Conservation (phyloP, 2,888 invertebrate species). For the Embidobia sp. region DNA sequence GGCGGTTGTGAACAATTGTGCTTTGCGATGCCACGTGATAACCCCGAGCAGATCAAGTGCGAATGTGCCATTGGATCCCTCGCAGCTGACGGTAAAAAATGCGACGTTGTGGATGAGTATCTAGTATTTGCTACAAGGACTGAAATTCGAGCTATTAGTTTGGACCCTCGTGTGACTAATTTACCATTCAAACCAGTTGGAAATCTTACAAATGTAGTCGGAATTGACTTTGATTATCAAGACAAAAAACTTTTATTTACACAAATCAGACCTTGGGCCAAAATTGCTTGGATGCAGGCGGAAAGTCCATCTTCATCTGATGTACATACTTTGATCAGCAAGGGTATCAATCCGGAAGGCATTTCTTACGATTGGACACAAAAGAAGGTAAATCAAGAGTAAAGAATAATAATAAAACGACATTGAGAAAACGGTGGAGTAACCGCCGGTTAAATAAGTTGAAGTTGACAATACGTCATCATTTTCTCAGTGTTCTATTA, state of each 20-base stretch:
- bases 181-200: conserved; percentile 92
- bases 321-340: conserved; percentile 87
- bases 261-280: conserved; percentile 95
- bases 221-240: conserved; percentile 96
- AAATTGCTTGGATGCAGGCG: conserved; percentile 91
- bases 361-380: conserved; percentile 99
- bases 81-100: conserved; percentile 86
- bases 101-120: conserved; percentile 93
- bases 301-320: conserved; percentile 85
- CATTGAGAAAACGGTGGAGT: too few species aligned
- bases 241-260: conserved; percentile 95
- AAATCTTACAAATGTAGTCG: conserved; percentile 95
- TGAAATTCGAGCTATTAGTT: conserved; percentile 92
- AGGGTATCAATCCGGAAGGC: conserved; percentile 95
- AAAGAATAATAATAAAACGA: too few species aligned
- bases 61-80: conserved; percentile 96
- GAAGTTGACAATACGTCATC: too few species aligned
- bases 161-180: conserved; percentile 91
- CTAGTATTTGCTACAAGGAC: conserved; percentile 96
- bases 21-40: conserved; percentile 92
- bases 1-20: conserved; percentile 97
- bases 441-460: too few species aligned
- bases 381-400: conserved; percentile 93
- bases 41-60: conserved; percentile 86
- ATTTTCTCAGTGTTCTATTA: too few species aligned